Evolutionary conservation across 2,797 vertebrate species (phyloP).

Genomic region (Mormyrus hasselquistii): DNA sequence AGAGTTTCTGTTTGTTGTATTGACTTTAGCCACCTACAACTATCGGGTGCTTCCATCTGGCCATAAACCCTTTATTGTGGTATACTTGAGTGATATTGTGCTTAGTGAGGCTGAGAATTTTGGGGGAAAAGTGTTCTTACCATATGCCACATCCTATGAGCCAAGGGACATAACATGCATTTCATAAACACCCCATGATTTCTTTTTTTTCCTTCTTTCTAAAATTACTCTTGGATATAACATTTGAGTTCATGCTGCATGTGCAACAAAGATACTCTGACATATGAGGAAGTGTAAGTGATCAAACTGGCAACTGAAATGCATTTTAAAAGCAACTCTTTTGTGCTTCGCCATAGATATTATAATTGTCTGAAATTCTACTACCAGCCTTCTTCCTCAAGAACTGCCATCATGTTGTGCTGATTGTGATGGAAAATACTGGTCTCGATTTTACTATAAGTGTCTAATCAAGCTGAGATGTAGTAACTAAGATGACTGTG

Average conservation of each 20-base stretch:
- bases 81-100: background rate
- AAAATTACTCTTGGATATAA: background rate
- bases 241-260: background rate
- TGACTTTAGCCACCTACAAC: background rate
- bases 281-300: background rate
- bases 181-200: background rate
- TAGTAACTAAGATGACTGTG: background rate
- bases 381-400: background rate
- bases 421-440: conserved; percentile 1
- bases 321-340: background rate
- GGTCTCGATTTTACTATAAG: background rate
- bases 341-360: background rate
- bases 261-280: background rate
- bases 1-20: background rate
- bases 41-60: background rate
- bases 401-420: background rate
- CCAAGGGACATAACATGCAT: background rate
- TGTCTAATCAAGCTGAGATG: background rate
- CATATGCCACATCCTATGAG: background rate
- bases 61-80: background rate
- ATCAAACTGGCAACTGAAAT: background rate
- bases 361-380: background rate
- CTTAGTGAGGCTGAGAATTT: background rate
- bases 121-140: background rate
- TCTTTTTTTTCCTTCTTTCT: background rate